Base-by-base conservation (phyloP, 2,797 vertebrate species). In the Chloroceryle amazona region DNA sequence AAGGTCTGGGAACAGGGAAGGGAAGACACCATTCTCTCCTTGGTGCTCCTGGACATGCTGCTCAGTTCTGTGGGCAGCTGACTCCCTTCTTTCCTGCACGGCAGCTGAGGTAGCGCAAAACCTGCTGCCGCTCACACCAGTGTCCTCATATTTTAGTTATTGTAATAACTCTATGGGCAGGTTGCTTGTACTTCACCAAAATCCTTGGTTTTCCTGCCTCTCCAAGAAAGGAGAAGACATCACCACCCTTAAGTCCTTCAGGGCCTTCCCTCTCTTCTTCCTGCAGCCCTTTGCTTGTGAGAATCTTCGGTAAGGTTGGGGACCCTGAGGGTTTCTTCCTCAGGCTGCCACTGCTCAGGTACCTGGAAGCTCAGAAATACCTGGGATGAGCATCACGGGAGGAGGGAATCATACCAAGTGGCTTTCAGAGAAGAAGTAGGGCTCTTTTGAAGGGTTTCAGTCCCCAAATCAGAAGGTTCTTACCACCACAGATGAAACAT, bases 381-480 rank as follows among this genome's bases (percentile, higher is more conserved):
- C 65, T 42, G 44, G 60, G 22, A 52, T 51, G 61, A 78, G 10
- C 51, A 57, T 42, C 51, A 60, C 33, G 61, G 41, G 20, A 58
- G n/a, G 33, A 90, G 23, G 15, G 42, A 73, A 57, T 57, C 17
- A 25, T 10, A 46, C 8, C 0, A 0, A 81, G 9, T 4, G 1
- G 41, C 42, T 42, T 62, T 74, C 72, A 86, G 52, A 61, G 47
- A 44, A n/a, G 13, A 86, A 22, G 6, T 66, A 52, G 26, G 23
- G 17, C 37, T 51, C n/a, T 51, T 55, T 46, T 51, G 41, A 55
- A 58, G 60, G 20, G 10, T 41, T 21, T 60, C 16, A 55, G 55
- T 41, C 12, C 44, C n/a, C 68, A 39, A 0, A 58, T 54, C 21
- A 39, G 86, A 75, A 63, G 39, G 19, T 41, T 60, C 9, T 63